Conservation (phyloP, 1,140 invertebrate genomes). For the Xylocopa sonorina region DNA sequence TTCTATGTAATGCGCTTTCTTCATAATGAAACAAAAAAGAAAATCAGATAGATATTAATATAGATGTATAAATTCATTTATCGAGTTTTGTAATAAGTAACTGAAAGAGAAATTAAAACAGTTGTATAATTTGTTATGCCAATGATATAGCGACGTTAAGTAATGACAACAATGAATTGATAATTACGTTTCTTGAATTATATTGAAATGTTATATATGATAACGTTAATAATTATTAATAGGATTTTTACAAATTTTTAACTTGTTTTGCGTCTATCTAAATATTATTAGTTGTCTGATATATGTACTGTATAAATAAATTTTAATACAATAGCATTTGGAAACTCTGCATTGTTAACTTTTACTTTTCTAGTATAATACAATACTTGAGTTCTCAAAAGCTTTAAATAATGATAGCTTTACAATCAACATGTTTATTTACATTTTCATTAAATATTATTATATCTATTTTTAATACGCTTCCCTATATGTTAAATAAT, state of each 20-base stretch:
- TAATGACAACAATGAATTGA: slow-evolving; percentile 53
- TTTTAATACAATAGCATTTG: slow-evolving; percentile 26
- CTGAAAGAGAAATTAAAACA: slow-evolving; percentile 17
- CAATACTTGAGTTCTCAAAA: slow-evolving; percentile 20
- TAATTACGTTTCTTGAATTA: slow-evolving; percentile 48
- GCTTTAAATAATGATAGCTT: slow-evolving; percentile 31
- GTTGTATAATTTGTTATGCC: slow-evolving; percentile 23
- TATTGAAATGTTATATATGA: slow-evolving; percentile 66
- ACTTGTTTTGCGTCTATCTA: slow-evolving; percentile 63
- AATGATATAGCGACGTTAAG: slow-evolving; percentile 28
- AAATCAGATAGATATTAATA: slow-evolving; percentile 28
- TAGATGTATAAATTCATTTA: not conserved
- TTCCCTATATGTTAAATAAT: too few species aligned
- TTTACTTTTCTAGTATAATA: not conserved
- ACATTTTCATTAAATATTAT: not conserved
- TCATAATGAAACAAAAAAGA: slow-evolving; percentile 24
- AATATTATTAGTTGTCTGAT: slow-evolving; percentile 50
- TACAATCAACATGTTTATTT: not conserved
- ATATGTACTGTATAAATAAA: slow-evolving; percentile 37
- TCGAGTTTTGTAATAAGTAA: slow-evolving; percentile 14
- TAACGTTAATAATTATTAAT: slow-evolving; percentile 68
- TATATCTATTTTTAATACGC: too few species aligned
- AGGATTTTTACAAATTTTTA: slow-evolving; percentile 77
- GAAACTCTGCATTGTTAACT: not conserved
- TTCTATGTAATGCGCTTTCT: slow-evolving; percentile 43